Percentiles rank a stretch among this genome's conserved stretches.
Evolutionary conservation across 2,113 vertebrate species (phyloP).

Genomic region (Rhea pennata): DNA sequence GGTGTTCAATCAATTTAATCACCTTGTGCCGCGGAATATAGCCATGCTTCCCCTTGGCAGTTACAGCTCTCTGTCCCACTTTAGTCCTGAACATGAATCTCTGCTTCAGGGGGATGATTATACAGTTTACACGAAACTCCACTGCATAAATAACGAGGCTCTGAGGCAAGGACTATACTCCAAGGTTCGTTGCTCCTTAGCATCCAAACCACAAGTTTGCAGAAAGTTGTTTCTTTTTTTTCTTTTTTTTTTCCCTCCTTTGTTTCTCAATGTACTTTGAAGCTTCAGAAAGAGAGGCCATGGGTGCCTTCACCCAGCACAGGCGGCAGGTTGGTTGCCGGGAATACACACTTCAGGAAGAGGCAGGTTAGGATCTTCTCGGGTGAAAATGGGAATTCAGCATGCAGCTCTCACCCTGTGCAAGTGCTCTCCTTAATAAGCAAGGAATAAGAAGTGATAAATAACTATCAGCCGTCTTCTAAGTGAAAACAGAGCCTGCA

Average conservation of each 20-base stretch:
- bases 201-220: neutral
- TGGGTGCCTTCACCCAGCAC: neutral
- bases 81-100: neutral
- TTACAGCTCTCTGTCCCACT: neutral
- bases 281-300: neutral
- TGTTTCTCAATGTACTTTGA: neutral
- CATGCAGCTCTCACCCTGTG: neutral
- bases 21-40: neutral
- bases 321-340: neutral
- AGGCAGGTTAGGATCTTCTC: neutral
- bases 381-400: neutral
- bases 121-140: neutral
- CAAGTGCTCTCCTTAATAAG: neutral
- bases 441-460: neutral
- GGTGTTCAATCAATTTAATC: neutral
- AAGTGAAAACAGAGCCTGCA: neutral
- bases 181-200: neutral
- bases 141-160: neutral
- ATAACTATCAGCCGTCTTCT: neutral
- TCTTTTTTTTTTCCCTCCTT: neutral
- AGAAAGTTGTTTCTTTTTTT: neutral
- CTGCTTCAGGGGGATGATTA: neutral
- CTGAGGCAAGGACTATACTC: neutral
- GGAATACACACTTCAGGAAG: fast-evolving
- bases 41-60: neutral